phyloP scores from a whole-genome alignment of 1,140 invertebrate species.

The Cydia pomonella region DNA sequence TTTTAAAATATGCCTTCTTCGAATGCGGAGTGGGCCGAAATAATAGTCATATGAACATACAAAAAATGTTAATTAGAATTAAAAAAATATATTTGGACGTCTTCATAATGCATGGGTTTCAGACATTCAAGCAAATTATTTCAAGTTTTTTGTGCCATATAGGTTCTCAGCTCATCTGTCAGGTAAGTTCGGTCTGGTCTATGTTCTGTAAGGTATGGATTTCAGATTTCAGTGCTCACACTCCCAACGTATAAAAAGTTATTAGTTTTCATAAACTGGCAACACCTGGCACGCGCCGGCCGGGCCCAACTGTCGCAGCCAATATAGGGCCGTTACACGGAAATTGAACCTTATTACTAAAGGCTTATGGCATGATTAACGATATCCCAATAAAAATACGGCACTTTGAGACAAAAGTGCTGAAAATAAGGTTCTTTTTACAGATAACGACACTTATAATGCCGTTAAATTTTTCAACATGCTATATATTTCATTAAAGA shows the following conservation, averaged over 20 bases:
- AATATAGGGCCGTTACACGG: slow-evolving; percentile 38
- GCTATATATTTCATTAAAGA: too few relatives aligned
- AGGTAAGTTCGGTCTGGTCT: too few relatives aligned
- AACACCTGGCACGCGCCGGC: slow-evolving; percentile 41
- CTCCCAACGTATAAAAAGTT: slow-evolving; percentile 44
- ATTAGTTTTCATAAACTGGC: slow-evolving; percentile 51
- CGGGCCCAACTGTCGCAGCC: slow-evolving; percentile 43
- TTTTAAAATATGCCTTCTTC: too few relatives aligned
- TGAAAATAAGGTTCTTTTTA: neutral
- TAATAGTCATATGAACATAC: too few relatives aligned
- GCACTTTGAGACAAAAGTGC: neutral
- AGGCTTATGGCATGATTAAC: neutral
- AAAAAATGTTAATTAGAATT: too few relatives aligned
- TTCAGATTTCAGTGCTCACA: neutral
- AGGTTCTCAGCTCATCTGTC: too few relatives aligned
- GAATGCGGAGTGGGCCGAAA: too few relatives aligned
- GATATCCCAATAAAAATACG: neutral
- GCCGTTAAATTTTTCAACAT: neutral
- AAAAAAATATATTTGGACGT: too few relatives aligned
- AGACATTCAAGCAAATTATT: too few relatives aligned
- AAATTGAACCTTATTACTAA: neutral
- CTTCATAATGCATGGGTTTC: too few relatives aligned
- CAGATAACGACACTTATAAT: neutral
- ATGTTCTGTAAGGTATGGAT: too few relatives aligned
- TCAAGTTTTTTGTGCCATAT: too few relatives aligned